Base-by-base conservation (phyloP, 2,888 invertebrate species). In the Drosophila cracens region DNA sequence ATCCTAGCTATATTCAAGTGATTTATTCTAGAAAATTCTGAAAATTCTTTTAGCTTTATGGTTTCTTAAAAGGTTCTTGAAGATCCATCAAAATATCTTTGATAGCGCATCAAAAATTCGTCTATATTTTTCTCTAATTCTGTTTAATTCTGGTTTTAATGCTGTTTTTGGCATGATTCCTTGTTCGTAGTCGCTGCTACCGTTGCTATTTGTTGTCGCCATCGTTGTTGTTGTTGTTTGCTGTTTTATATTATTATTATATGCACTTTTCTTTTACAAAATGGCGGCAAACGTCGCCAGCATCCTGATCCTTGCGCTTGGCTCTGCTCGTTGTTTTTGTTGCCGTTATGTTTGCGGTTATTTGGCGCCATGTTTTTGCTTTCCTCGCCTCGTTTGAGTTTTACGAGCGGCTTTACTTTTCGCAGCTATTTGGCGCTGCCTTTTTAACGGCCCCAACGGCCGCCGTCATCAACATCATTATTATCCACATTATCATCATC, bases 261-360 rank as follows among this genome's bases (percentile, higher is more conserved):
- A 87, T 87, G 87, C 87, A 87, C 88, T 90, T 87, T 87, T 88
- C 88, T 89, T 89, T 88, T 85, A 87, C 87, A 87, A 87, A 87
- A 87, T 87, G 87, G 87, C 90, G 86, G 90, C 90, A 87, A 89
- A 81, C 83, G 88, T 89, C 88, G 84, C 76, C 89, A 86, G 65
- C 72, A 66, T 78, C 71, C 75, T 81, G 89, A 66, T 72, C 62
- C 67, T 60, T 56, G 76, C 48, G 72, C 74, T 77, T 38, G 68
- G 43, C 53, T 53, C 70, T 58, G 18, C 74, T 81, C 74, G 10
- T 64, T 65, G 66, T 51, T 70, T 65, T 65, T 63, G 63, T 70
- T 82, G 78, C 69, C 87, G 87, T 90, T 85, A 90, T 90, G 90
- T 81, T 87, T 90, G 91, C 85, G 90, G 83, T 89, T 91, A 90